Evolutionary conservation across 2,113 vertebrate genomes (phyloP).

Genomic region (Rutilus rutilus): DNA sequence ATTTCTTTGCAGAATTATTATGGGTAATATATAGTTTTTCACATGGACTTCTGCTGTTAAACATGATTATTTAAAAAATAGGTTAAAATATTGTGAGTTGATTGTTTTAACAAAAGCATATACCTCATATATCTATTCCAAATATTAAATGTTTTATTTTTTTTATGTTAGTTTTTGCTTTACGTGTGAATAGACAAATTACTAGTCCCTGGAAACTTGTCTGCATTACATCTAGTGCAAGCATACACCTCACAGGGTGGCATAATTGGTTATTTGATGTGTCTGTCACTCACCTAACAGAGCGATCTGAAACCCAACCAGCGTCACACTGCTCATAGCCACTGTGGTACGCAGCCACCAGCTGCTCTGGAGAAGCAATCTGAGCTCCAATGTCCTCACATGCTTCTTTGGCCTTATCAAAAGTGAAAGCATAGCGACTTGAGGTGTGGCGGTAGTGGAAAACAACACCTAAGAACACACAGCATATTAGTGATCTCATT

Average conservation of each 20-base stretch:
- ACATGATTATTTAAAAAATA: too few species aligned
- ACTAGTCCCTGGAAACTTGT: background rate
- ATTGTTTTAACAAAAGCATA: too few species aligned
- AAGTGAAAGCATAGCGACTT: conserved; percentile 87
- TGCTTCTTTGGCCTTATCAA: conserved; percentile 79
- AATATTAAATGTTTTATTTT: background rate
- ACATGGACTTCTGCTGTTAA: too few species aligned
- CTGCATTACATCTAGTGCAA: background rate
- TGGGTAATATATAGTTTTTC: too few species aligned
- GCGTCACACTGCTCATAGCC: conserved; percentile 94
- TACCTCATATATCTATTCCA: background rate
- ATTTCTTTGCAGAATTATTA: too few species aligned
- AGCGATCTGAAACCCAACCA: conserved; percentile 91
- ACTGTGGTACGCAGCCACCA: conserved; percentile 85
- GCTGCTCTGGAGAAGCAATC: conserved; percentile 90
- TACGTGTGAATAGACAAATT: background rate
- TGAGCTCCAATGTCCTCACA: conserved; percentile 83
- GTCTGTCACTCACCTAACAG: conserved; percentile 83
- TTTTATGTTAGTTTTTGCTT: background rate
- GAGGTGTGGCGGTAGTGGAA: conserved; percentile 91
- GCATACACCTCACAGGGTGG: background rate
- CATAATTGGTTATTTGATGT: background rate
- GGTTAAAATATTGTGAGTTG: too few species aligned
- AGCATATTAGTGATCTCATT: conserved; percentile 6
- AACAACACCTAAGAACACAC: conserved; percentile 82